These are phyloP conservation scores for Andricus curvator DNA, from an alignment of 2,888 invertebrate species.

Conservation along the genomic window DNA sequence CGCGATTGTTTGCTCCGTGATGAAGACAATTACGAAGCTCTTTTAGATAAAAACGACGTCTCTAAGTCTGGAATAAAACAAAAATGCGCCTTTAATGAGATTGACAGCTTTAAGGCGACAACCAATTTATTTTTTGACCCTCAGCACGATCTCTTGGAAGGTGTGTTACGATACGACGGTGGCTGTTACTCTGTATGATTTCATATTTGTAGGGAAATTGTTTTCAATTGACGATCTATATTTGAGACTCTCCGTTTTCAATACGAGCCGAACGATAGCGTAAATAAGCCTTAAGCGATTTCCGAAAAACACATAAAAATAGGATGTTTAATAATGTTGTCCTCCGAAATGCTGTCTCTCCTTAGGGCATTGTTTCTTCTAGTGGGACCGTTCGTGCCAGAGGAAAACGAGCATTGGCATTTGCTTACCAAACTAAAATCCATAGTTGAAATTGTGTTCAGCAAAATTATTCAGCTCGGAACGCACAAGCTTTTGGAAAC, in stretches of 20 bases:
- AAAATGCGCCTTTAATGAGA: conserved; percentile 45
- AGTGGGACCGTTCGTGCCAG: too few species aligned
- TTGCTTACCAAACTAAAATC: conserved; percentile 48
- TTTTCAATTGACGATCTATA: conserved; percentile 50
- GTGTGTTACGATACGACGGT: conserved; percentile 52
- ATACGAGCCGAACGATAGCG: conserved; percentile 48
- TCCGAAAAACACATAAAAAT: conserved; percentile 38
- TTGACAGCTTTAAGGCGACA: conserved; percentile 48
- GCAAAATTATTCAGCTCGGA: conserved; percentile 37
- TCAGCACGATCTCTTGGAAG: conserved; percentile 55
- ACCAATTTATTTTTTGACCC: conserved; percentile 50
- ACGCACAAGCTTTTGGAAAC: conserved; percentile 42
- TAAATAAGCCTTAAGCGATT: conserved; percentile 48
- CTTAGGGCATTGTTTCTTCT: too few species aligned
- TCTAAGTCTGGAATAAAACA: not conserved
- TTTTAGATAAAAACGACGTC: conserved; percentile 29
- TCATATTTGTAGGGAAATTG: conserved; percentile 46
- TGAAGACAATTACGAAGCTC: conserved; percentile 28
- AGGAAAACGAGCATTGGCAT: conserved; percentile 43
- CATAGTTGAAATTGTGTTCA: conserved; percentile 49
- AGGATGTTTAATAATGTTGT: not conserved
- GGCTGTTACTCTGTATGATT: conserved; percentile 43
- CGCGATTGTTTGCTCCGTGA: not conserved
- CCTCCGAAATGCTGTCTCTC: too few species aligned
- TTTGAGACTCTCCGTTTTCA: conserved; percentile 50